Base-by-base conservation (phyloP, 2,113 vertebrate species). In the Labeo catla region DNA sequence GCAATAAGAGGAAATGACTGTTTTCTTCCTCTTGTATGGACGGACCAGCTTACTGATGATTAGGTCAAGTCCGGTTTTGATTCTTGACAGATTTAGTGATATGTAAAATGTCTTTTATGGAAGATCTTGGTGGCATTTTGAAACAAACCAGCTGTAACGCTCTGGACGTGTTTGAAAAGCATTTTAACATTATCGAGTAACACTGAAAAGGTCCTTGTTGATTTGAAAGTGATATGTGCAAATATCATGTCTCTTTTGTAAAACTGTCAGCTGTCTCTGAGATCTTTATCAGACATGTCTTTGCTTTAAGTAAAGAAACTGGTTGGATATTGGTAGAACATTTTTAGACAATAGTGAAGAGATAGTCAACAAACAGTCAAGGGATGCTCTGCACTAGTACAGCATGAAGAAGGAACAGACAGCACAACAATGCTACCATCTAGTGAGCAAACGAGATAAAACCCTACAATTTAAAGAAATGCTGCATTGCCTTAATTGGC, bases 131-230 rank as follows among this genome's bases (percentile, higher is more conserved):
- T 88, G 89, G 72, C 80, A 86, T 89, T 87, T 87, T n/a, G 77
- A 39, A 89, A 70, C 63, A 84, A 87, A 76, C 54, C 63, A 83
- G 61, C 61, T 63, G 28, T 70, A 84, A 87, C 34, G n/a, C 21
- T 85, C 45, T 76, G 83, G 79, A 85, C 50, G 12, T 54, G 76
- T 85, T 84, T 87, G 78, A 88, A 87, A 89, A 76, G 76, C 59
- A 84, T 68, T 84, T 87, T 52, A 84, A 57, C 72, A 73, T 88
- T 89, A 79, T 81, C 86, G 68, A 57, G 10, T 72, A 87, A 84
- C 45, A 49, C 28, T 90, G 76, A 88, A 88, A 90, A 85, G 85
- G 72, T 72, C 65, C 82, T 76, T 86, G 86, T 86, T 91, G 63
- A 88, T 88, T 74, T 81, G 49, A 43, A 70, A 70, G 85, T 79